Base-by-base conservation (phyloP, 2,797 vertebrate species). In the Tangara arthus region DNA sequence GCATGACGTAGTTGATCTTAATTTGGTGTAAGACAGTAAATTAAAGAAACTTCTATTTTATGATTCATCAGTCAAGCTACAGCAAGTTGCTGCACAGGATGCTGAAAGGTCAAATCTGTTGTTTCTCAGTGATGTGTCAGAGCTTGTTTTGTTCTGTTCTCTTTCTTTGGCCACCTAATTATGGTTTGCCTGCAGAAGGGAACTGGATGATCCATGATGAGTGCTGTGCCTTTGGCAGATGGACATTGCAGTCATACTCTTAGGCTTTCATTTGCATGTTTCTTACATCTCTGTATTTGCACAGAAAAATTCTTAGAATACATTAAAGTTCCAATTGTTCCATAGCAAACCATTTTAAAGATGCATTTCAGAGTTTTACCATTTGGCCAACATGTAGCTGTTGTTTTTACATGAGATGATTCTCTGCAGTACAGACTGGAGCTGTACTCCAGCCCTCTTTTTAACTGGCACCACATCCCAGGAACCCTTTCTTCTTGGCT, bases 91-190 rank as follows among this genome's bases (percentile, higher is more conserved):
- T 50, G 28, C 56, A 64, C 41, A 81, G 76, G 76, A 86, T 83
- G 86, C 61, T 93, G 88, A 91, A 88, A 91, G 83, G 65, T 46
- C 71, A 90, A 59, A 91, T 57, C 69, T 91, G 76, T 57, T 57
- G n/a, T 77, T 93, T 66, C 75, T 72, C 5, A 0, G 26, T 85
- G 71, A 84, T 78, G 75, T 66, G 55, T 93, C 85, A 73, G 32
- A 89, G 90, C 85, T 93, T 6, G 0, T 85, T 89, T 89, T 95
- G 87, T 94, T 95, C 90, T 82, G 26, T 91, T 91, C 91, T 57
- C 46, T 87, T 64, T 57, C 84, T 85, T 44, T 87, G 64, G 57
- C 47, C 52, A 18, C 37, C 35, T 93, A 72, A 87, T 91, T 84
- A 65, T 8, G 13, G 6, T 47, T 79, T 89, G n/a, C 52, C 65